These are phyloP conservation scores for Aphodius granarius DNA, from an alignment of 2,888 invertebrate genomes.

Conservation along the genomic window DNA sequence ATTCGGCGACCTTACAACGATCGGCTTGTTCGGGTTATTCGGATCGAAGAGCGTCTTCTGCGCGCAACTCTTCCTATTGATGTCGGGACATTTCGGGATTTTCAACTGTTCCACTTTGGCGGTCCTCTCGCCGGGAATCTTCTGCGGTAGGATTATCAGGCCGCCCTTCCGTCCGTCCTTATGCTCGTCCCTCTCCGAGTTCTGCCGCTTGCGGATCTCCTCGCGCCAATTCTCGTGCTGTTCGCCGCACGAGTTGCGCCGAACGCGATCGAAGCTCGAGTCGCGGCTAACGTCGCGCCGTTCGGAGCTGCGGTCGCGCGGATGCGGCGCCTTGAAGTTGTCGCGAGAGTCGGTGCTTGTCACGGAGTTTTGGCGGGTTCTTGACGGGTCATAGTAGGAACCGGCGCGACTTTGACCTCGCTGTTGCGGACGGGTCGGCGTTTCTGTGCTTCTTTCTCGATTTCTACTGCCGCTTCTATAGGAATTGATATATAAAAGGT, in stretches of 20 bases:
- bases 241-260: slow-evolving; percentile 42
- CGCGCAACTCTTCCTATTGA: slow-evolving; percentile 32
- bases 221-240: slow-evolving; percentile 50
- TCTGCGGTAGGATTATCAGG: slow-evolving; percentile 46
- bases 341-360: slow-evolving; percentile 41
- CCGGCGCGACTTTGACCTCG: slow-evolving; percentile 21
- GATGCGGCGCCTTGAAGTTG: slow-evolving; percentile 46
- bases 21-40: slow-evolving; percentile 71
- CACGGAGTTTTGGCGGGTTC: slow-evolving; percentile 40
- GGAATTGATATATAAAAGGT: slow-evolving; percentile 11
- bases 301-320: slow-evolving; percentile 34
- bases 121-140: slow-evolving; percentile 27
- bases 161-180: slow-evolving; percentile 44
- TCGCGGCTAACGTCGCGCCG: slow-evolving; percentile 43
- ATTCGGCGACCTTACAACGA: slow-evolving; percentile 63
- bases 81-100: slow-evolving; percentile 32
- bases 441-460: slow-evolving; percentile 43
- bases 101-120: slow-evolving; percentile 28
- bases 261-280: slow-evolving; percentile 45
- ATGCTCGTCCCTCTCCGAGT: slow-evolving; percentile 43
- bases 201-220: slow-evolving; percentile 46
- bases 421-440: slow-evolving; percentile 24
- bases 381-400: slow-evolving; percentile 24
- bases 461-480: slow-evolving; percentile 44
- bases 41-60: slow-evolving; percentile 64